Conservation (phyloP, 2,797 vertebrate species). For the Sarcoramphus papa region DNA sequence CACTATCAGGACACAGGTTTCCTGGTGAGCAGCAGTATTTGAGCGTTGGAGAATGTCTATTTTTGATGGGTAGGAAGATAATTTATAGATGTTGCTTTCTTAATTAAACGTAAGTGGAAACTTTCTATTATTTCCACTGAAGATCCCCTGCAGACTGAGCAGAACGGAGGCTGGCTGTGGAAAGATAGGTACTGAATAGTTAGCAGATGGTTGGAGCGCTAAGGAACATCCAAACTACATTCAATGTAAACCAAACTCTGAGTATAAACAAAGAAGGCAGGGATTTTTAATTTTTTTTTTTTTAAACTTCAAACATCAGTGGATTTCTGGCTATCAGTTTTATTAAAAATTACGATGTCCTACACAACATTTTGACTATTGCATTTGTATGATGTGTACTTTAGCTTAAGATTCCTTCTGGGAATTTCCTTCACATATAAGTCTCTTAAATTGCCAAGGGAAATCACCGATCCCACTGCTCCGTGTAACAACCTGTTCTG, state of each 20-base stretch:
- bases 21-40: neutral
- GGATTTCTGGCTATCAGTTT: neutral
- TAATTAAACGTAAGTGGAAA: neutral
- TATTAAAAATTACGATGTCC: neutral
- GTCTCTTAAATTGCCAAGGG: neutral
- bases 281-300: neutral
- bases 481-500: neutral
- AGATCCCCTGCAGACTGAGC: neutral
- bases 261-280: neutral
- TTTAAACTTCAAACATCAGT: neutral
- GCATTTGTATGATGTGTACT: neutral
- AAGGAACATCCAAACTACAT: neutral
- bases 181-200: neutral
- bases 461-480: neutral
- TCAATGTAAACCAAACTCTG: neutral
- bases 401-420: neutral
- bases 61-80: neutral
- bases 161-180: neutral
- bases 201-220: neutral
- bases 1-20: neutral
- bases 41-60: neutral
- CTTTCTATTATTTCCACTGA: neutral
- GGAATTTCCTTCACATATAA: neutral
- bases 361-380: neutral
- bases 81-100: neutral